Percentiles rank a stretch among this genome's conserved stretches.
Conservation (phyloP, 2,797 vertebrate species). For the Jordanella pulchra region DNA sequence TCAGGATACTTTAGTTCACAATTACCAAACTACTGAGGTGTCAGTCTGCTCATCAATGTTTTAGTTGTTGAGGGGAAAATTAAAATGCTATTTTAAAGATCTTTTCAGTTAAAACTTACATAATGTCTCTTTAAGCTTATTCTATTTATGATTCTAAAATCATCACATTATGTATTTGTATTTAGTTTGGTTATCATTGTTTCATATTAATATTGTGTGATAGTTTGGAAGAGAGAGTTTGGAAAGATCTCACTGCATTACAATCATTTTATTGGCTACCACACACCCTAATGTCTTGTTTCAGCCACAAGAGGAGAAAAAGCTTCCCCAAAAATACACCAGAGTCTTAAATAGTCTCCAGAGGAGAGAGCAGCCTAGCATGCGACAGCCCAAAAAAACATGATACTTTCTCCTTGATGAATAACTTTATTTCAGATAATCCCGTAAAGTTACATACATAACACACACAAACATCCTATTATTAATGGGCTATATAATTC, state of each 20-base stretch:
- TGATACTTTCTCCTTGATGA: not conserved
- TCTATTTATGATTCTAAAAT: not conserved
- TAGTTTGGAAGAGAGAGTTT: not conserved
- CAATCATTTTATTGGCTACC: not conserved
- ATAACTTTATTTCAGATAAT: no score
- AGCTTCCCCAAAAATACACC: conserved; percentile 10
- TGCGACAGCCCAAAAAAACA: conserved; percentile 10
- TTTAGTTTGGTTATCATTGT: not conserved
- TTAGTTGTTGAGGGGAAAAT: no score
- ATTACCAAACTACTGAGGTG: no score
- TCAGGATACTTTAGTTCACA: conserved; percentile 15
- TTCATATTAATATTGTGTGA: not conserved
- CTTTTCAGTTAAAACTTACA: no score
- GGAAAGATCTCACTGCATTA: not conserved
- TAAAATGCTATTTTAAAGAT: no score
- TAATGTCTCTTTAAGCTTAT: no score
- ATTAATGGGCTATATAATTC: no score
- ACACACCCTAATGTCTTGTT: not conserved
- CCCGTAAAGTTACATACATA: no score
- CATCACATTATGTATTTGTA: not conserved
- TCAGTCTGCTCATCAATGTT: no score
- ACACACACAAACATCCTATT: no score
- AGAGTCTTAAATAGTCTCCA: conserved; percentile 12
- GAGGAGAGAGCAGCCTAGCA: conserved; percentile 24
- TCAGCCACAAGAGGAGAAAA: conserved; percentile 42